Evolutionary conservation across 2,797 vertebrate genomes (phyloP).

Genomic region (Amblyraja radiata): DNA sequence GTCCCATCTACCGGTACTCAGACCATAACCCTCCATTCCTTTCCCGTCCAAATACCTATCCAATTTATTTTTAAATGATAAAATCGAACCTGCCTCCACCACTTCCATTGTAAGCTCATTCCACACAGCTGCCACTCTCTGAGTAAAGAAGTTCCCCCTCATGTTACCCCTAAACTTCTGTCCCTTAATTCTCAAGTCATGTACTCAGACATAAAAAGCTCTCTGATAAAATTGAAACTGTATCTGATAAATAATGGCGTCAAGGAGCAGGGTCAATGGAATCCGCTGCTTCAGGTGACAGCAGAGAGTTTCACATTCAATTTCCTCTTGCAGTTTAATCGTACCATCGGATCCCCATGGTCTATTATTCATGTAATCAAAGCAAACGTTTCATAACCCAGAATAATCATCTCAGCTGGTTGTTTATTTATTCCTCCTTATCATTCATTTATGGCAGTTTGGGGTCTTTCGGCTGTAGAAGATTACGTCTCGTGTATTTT

Average conservation of each 20-base stretch:
- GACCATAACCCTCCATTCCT: no score
- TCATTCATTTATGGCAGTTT: neutral
- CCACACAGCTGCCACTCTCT: no score
- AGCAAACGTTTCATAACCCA: neutral
- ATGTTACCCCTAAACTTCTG: no score
- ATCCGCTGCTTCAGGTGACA: neutral
- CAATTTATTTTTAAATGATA: no score
- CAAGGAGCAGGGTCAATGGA: neutral
- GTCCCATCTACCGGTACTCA: no score
- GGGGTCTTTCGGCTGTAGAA: neutral
- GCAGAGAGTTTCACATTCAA: neutral
- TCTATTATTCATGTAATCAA: conserved; percentile 11
- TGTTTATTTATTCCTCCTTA: neutral
- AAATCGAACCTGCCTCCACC: no score
- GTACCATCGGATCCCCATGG: neutral
- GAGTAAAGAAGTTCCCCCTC: no score
- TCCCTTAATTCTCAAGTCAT: no score
- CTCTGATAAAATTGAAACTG: neutral
- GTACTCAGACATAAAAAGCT: neutral
- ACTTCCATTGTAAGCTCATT: no score
- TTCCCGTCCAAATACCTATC: no score
- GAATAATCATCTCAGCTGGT: neutral
- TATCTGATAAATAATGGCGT: neutral
- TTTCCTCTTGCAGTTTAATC: neutral
- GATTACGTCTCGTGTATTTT: neutral